Evolutionary conservation across 2,888 invertebrate genomes (phyloP), one percentile per base, ranked within the genome.

Genomic region (Crocallis elinguaria): DNA sequence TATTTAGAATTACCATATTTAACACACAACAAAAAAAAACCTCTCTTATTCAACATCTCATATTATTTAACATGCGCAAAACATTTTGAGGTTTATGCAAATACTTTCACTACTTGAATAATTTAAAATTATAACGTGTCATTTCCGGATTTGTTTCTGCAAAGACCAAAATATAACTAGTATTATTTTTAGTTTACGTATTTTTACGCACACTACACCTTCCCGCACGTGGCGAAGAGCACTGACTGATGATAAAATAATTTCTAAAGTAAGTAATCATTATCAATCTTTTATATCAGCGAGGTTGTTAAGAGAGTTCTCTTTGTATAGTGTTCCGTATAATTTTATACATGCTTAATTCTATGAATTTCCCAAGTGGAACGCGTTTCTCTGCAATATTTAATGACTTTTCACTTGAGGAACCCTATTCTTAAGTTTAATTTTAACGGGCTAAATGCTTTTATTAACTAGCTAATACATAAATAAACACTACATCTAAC

Each of bases 91-190:
- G 37, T 60, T 55, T 60, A 60, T 62, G 60, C 62, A 53, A 63
- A 63, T 62, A 61, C 66, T 66, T 67, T 69, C 66, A 63, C 69
- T 45, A 45, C 44, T 53, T 54, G 48, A 57, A 57, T 56, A 57
- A 44, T 51, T 66, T 21, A 2, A 16, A 21, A 13, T 23, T 3
- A 27, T 17, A 42, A 42, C 25, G 32, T 12, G 4, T 5, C 12
- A 14, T 46, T 63, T 55, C 52, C 57, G 53, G 36, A 49, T 42
- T 39, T 42, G 53, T 58, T 44, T 64, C 53, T 43, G 64, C 54
- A 58, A 61, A 57, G 48, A 58, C 58, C 63, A 57, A 48, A 63
- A 54, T 49, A 49, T 49, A 41, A 51, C 21, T 19, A 17, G 7
- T 27, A 11, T 13, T 51, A 7, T 14, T n/a, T 39, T 32, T 19